Percentiles rank a stretch among this genome's conserved stretches.
Conservation (phyloP, 2,797 vertebrate species). For the Threskiornis aethiopicus region DNA sequence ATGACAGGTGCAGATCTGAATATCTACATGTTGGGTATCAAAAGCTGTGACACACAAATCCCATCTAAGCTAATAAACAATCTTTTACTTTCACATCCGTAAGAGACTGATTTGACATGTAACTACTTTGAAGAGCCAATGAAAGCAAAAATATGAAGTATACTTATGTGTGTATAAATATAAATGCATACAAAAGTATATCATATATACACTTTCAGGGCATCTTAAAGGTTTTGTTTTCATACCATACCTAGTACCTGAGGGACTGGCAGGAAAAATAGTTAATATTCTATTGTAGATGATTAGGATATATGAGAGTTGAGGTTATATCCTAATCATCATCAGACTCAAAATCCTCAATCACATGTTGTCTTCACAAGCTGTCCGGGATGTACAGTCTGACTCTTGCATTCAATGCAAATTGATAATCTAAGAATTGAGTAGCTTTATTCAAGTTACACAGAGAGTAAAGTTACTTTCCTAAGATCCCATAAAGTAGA, state of each 20-base stretch:
- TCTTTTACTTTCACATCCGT: accelerated
- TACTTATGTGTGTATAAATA: not conserved
- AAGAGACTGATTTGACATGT: not conserved
- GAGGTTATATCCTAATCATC: not conserved
- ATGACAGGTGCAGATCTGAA: not conserved
- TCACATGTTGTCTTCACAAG: not conserved
- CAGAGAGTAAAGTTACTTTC: not conserved
- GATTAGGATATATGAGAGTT: not conserved
- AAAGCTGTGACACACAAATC: not conserved
- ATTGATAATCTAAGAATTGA: not conserved
- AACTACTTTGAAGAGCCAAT: not conserved
- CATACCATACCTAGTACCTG: not conserved
- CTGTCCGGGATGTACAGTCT: not conserved
- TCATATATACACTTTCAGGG: not conserved
- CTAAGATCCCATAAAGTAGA: not conserved
- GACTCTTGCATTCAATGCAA: not conserved
- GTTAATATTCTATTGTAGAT: not conserved
- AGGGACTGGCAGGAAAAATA: not conserved
- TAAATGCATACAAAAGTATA: not conserved
- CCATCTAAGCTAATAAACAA: not conserved
- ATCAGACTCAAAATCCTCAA: not conserved
- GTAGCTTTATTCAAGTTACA: not conserved
- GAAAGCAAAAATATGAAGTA: not conserved
- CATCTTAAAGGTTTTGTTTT: not conserved
- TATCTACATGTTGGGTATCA: not conserved